Base-by-base conservation (phyloP, 2,888 invertebrate genomes). In the Macropis europaea region DNA sequence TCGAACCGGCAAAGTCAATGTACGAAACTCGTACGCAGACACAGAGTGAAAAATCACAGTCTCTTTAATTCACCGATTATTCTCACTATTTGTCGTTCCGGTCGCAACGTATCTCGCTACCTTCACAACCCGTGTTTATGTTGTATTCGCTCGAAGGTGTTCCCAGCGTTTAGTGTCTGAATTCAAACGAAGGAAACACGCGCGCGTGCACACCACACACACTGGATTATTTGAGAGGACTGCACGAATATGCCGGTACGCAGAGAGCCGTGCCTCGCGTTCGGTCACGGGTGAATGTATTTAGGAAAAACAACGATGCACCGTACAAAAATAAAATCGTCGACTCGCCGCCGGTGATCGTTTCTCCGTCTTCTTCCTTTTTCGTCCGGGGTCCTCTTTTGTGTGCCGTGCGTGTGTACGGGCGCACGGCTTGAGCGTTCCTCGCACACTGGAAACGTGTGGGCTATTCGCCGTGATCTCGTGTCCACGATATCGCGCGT, bases 271-370 rank as follows among this genome's bases (percentile, higher is more conserved):
- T 24, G 48, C 28, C 32, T 56, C 34, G 53, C 26, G 32, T 19
- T 17, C 43, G 54, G 22, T 48, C 48, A 59, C 59, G 56, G 38
- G 66, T 30, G 17, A 63, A 52, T 53, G 67, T 52, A 32, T 62
- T 45, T 62, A 67, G 61, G 60, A 68, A 48, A 68, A 64, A 61
- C 63, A 67, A 56, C 73, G 73, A 68, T 66, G 74, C 79, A 81
- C 79, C 74, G 76, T 76, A 79, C 34, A 76, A 68, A 78, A 66
- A 74, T 76, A 70, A 76, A 64, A 76, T 50, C 62, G 79, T 69
- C 47, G 63, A 38, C 28, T 62, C 40, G 53, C 15, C 59, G 57
- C 32, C 74, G 63, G 60, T 62, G 67, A 66, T 67, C 77, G 69
- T 32, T 45, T 32, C 17, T 40, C 17, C 9, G 36, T 36, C 45